Evolutionary conservation across 2,888 invertebrate species (phyloP).

Genomic region (Bombylius discolor): DNA sequence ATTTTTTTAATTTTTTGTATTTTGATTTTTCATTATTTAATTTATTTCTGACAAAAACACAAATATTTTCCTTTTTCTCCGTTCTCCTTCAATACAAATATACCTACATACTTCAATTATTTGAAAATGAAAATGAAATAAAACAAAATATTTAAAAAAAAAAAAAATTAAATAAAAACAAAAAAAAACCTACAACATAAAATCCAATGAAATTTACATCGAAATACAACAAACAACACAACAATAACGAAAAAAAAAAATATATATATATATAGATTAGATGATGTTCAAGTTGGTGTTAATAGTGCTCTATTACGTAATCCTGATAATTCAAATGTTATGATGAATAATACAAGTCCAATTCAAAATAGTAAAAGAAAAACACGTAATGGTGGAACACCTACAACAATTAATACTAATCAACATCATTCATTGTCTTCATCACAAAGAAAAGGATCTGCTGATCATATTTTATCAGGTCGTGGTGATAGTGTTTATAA

Average conservation of each 20-base stretch:
- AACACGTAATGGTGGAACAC: conserved; percentile 17
- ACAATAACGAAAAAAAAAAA: not conserved
- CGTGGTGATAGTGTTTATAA: conserved; percentile 28
- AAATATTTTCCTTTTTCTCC: not conserved
- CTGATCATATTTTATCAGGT: not conserved
- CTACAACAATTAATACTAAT: conserved; percentile 13
- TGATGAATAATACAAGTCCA: not conserved
- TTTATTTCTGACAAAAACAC: no score
- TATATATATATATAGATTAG: conserved; percentile 4
- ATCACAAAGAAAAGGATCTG: not conserved
- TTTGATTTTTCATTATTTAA: no score
- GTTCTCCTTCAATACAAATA: not conserved
- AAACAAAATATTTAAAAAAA: not conserved
- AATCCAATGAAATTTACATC: not conserved
- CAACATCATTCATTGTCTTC: no score
- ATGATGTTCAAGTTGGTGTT: conserved; percentile 1
- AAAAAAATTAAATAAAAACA: not conserved
- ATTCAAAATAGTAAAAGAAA: not conserved
- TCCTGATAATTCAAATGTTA: not conserved
- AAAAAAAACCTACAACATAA: not conserved
- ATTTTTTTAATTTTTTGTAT: no score
- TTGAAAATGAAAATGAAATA: no score
- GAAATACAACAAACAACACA: not conserved
- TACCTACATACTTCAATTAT: not conserved
- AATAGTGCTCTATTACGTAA: conserved; percentile 4